A percentile compares a stretch with the other conserved stretches of the same genome.
phyloP scores from a whole-genome alignment of 2,797 vertebrate species.

The Neosilurus hyrtlii region DNA sequence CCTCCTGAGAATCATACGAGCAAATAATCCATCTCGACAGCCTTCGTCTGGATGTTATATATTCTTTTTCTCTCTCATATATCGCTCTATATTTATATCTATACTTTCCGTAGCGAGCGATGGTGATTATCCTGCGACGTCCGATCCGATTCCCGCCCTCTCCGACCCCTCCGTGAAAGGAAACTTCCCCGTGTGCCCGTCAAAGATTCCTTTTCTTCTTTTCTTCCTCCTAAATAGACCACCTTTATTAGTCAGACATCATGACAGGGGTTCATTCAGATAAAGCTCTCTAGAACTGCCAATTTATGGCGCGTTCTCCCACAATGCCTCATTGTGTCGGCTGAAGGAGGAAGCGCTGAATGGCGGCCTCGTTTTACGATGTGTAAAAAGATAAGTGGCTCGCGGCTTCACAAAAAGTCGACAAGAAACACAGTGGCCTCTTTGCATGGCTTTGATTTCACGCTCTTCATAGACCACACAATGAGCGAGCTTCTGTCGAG shows the following conservation, averaged over 20 bases:
- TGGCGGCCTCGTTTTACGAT: slow-evolving; percentile 54
- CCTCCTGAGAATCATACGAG: neutral
- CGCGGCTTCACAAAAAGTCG: slow-evolving; percentile 45
- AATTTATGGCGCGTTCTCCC: slow-evolving; percentile 44
- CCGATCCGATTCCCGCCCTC: slow-evolving; percentile 8
- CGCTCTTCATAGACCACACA: slow-evolving; percentile 59
- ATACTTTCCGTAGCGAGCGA: neutral
- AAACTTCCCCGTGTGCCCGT: slow-evolving; percentile 6
- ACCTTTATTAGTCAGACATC: slow-evolving; percentile 31
- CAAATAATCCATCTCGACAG: neutral
- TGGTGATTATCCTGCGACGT: neutral
- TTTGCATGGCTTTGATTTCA: slow-evolving; percentile 59
- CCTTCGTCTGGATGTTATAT: neutral
- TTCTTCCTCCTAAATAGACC: neutral
- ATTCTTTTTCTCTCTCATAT: neutral
- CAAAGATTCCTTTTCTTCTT: slow-evolving; percentile 6
- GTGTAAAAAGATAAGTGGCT: slow-evolving; percentile 58
- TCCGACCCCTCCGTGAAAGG: neutral
- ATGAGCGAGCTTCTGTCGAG: slow-evolving; percentile 55
- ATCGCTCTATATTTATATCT: neutral
- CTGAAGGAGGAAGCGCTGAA: slow-evolving; percentile 51
- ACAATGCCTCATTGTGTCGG: slow-evolving; percentile 57
- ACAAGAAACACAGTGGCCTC: slow-evolving; percentile 51
- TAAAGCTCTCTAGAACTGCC: slow-evolving; percentile 32
- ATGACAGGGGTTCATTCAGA: slow-evolving; percentile 26